phyloP scores from a whole-genome alignment of 2,888 invertebrate species.

The Eristalis arbustorum region DNA sequence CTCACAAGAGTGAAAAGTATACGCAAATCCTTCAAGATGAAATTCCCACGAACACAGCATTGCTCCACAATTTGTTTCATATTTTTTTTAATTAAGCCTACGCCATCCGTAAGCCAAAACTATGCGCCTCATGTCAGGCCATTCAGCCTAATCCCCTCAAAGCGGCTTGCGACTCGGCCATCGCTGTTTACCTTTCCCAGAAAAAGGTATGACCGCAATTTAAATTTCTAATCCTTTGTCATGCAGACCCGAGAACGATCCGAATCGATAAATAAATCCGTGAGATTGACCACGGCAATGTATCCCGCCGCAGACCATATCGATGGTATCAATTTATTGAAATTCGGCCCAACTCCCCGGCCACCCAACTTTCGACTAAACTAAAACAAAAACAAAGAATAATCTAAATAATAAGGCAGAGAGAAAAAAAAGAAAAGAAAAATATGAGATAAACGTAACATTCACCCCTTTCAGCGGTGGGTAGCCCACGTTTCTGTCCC shows the following conservation, averaged over 20 bases:
- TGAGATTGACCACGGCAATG: constrained; percentile 58
- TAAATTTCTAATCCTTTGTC: constrained; percentile 62
- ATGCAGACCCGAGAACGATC: background rate
- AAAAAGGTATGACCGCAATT: constrained; percentile 66
- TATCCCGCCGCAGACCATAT: constrained; percentile 36
- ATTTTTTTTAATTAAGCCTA: background rate
- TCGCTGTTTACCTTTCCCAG: constrained; percentile 47
- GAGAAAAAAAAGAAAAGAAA: constrained; percentile 36
- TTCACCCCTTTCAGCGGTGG: constrained; percentile 6
- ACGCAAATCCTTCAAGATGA: background rate
- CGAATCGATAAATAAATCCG: constrained; percentile 63
- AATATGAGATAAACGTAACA: constrained; percentile 61
- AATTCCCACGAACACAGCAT: background rate
- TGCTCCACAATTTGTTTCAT: background rate
- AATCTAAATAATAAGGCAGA: constrained; percentile 33
- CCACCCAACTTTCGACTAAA: constrained; percentile 52
- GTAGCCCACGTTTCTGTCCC: background rate
- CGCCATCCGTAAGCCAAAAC: constrained; percentile 2
- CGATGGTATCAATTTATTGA: constrained; percentile 48
- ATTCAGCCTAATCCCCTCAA: constrained; percentile 40
- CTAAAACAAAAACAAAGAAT: constrained; percentile 42
- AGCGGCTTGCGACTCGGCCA: constrained; percentile 31
- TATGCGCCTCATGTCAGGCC: constrained; percentile 9
- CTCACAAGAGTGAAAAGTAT: no score
- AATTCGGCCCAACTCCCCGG: constrained; percentile 43